Percentiles rank a stretch among this genome's conserved stretches.
These are phyloP conservation scores for Nomada flava DNA, from an alignment of 2,888 invertebrate genomes.

Conservation along the genomic window DNA sequence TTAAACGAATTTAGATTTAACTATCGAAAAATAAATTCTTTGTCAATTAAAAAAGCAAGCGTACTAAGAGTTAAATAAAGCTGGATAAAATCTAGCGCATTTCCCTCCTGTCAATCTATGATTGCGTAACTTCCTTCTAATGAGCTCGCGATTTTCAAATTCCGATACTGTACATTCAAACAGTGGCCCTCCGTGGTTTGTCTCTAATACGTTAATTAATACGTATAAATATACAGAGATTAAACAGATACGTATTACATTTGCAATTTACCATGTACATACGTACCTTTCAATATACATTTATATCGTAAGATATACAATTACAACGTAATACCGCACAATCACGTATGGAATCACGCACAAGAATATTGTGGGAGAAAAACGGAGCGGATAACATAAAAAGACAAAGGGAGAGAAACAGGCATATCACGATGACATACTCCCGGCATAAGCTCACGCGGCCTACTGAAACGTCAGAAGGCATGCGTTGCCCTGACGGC, in stretches of 20 bases:
- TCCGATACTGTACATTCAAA: not conserved
- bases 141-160: not conserved
- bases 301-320: conserved; percentile 9
- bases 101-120: not conserved
- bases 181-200: not conserved
- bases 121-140: not conserved
- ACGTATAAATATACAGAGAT: not conserved
- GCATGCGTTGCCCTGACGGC: conserved; percentile 59
- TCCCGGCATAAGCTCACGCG: conserved; percentile 53
- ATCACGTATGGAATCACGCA: conserved; percentile 36
- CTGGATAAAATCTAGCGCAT: not conserved
- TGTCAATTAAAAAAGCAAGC: not conserved
- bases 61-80: not conserved
- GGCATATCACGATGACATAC: not conserved
- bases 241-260: not conserved
- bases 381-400: conserved; percentile 38
- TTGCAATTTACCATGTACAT: conserved; percentile 20
- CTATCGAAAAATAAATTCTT: not conserved
- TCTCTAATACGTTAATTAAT: not conserved
- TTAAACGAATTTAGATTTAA: not conserved
- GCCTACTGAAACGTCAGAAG: conserved; percentile 59
- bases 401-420: not conserved
- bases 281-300: conserved; percentile 42
- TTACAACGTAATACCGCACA: conserved; percentile 23
- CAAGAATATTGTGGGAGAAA: conserved; percentile 31